Percentiles rank a stretch among this genome's conserved stretches.
Conservation (phyloP, 1,140 invertebrate species). For the Apis cerana region DNA sequence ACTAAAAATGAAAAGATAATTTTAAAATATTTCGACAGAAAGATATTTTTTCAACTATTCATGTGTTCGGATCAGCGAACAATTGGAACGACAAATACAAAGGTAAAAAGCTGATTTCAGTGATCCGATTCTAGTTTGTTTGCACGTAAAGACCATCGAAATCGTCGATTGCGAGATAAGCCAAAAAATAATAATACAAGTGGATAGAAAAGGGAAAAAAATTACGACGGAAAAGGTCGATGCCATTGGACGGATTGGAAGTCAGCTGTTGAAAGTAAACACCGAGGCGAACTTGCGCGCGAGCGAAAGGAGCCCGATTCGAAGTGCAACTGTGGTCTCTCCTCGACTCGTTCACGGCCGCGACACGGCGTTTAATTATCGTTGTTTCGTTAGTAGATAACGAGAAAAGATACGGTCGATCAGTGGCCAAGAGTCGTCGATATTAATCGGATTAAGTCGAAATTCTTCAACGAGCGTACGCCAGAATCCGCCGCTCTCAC, state of each 20-base stretch:
- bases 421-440: background rate
- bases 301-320: background rate
- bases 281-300: background rate
- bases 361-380: conserved; percentile 32
- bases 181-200: too few species aligned
- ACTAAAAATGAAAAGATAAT: background rate
- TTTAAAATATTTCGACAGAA: too few species aligned
- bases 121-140: too few species aligned
- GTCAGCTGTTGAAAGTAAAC: conserved; percentile 9
- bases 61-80: too few species aligned
- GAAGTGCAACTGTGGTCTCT: background rate
- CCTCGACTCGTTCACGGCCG: background rate
- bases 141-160: too few species aligned
- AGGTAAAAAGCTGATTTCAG: too few species aligned
- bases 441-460: conserved; percentile 16
- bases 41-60: too few species aligned
- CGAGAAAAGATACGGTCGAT: background rate
- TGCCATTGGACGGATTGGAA: background rate
- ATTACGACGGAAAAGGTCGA: background rate
- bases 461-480: background rate
- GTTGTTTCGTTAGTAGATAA: conserved; percentile 6
- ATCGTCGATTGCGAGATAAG: too few species aligned
- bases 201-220: too few species aligned
- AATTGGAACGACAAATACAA: too few species aligned
- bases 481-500: background rate